Evolutionary conservation across 2,113 vertebrate species (phyloP).

Genomic region (Cebidichthys violaceus): DNA sequence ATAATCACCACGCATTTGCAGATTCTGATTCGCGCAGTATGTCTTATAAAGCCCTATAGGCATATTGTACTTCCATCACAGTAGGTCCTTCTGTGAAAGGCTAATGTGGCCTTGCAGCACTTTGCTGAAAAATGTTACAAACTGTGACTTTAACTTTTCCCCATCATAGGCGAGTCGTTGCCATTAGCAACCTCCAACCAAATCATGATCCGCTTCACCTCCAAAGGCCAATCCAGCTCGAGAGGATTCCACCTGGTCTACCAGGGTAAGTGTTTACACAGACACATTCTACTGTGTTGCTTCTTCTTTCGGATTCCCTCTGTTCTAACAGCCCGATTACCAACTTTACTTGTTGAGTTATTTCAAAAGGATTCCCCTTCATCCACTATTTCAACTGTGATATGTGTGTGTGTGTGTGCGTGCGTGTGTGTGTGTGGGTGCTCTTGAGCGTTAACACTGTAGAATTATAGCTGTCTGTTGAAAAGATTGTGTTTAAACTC

Average conservation of each 20-base stretch:
- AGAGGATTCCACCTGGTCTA: slow-evolving; percentile 98
- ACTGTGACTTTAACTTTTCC: slow-evolving; percentile 23
- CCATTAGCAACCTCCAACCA: slow-evolving; percentile 96
- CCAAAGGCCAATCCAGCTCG: slow-evolving; percentile 93
- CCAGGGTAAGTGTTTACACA: slow-evolving; percentile 87
- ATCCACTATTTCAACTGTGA: slow-evolving; percentile 17
- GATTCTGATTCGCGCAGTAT: neutral
- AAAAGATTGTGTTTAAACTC: slow-evolving; percentile 46
- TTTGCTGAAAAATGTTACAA: slow-evolving; percentile 12
- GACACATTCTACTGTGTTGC: neutral
- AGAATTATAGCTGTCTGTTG: slow-evolving; percentile 33
- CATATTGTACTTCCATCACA: slow-evolving; percentile 12
- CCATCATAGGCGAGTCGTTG: slow-evolving; percentile 91
- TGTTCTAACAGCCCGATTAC: slow-evolving; percentile 24
- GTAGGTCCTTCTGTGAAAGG: neutral
- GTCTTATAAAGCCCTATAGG: neutral
- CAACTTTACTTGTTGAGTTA: slow-evolving; percentile 8
- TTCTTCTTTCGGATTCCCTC: slow-evolving; percentile 18
- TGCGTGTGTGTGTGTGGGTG: neutral
- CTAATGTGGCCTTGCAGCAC: neutral
- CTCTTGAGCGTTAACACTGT: slow-evolving; percentile 34
- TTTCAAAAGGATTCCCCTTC: slow-evolving; percentile 49
- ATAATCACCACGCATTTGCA: neutral
- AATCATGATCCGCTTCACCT: slow-evolving; percentile 95
- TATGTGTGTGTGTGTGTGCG: slow-evolving; percentile 9